Evolutionary conservation across 2,113 vertebrate species (phyloP), one percentile per base, ranked within the genome.

Genomic region (Protomyctophum bolini): DNA sequence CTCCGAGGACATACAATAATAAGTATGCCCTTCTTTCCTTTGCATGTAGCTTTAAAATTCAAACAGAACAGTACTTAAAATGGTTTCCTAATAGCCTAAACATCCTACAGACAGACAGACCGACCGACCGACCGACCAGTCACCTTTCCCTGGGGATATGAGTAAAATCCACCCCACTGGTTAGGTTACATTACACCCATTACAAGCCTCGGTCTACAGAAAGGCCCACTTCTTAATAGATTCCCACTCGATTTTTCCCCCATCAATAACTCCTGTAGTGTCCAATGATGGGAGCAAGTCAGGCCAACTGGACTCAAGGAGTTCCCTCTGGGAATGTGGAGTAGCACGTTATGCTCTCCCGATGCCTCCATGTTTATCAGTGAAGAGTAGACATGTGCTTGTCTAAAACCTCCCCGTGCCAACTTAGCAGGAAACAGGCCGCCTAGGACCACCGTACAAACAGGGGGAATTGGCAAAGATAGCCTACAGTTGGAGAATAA

Each of bases 241-340:
- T 28, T 54, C 63, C 58, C n/a, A 45, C 59, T 46, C 41, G 46
- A 59, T 41, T 59, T 63, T 67, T 51, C 55, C 56, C 63, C 57
- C 47, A 57, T 64, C 55, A 59, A 48, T 68, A 6, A 15, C 12
- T 48, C 46, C 29, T 60, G 7, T 49, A 60, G 60, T 70, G 62
- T 66, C 49, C n/a, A 6, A 61, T 61, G 61, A 57, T 3, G 45
- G 33, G 55, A 8, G 29, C 45, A 46, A 2, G 8, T 55, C 10
- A 48, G 62, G 3, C 14, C n/a, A 63, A 21, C 41, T 6, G 10
- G 48, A 55, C 49, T 47, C 61, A 64, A 21, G 15, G 62, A n/a
- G n/a, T 11, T 14, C 47, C 48, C 62, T 48, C 28, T 10, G 46
- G 62, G 48, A 29, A 5, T 11, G 15, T 28, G 33, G 33, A 41